phyloP scores from a whole-genome alignment of 2,888 invertebrate genomes.

The Schizotus pectinicornis region DNA sequence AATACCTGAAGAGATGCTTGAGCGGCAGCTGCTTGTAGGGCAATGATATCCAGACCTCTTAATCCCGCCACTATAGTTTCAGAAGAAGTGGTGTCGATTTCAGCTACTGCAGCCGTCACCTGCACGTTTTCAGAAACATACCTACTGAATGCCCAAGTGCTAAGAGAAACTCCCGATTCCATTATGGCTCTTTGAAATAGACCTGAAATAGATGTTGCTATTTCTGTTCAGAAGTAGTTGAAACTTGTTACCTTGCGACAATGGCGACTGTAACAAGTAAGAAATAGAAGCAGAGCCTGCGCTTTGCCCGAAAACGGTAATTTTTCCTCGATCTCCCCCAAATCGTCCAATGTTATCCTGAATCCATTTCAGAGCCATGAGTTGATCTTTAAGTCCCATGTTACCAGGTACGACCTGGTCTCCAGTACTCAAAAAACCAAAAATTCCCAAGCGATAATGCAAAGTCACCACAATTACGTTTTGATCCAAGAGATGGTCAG shows the following conservation, averaged over 20 bases:
- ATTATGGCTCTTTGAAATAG: constrained; percentile 41
- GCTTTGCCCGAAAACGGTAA: constrained; percentile 42
- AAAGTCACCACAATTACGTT: constrained; percentile 37
- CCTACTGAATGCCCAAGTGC: constrained; percentile 35
- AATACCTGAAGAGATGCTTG: background rate
- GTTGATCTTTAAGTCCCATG: constrained; percentile 41
- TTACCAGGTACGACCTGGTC: constrained; percentile 39
- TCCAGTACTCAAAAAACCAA: constrained; percentile 39
- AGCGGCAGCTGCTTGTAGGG: constrained; percentile 7
- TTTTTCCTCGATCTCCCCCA: constrained; percentile 38
- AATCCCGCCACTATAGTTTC: constrained; percentile 32
- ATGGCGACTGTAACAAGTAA: constrained; percentile 35
- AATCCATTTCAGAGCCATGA: constrained; percentile 42
- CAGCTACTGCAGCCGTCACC: constrained; percentile 28
- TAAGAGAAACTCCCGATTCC: constrained; percentile 40
- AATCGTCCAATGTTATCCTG: constrained; percentile 36
- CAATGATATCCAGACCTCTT: constrained; percentile 20
- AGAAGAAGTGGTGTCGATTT: constrained; percentile 23
- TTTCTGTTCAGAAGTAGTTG: background rate
- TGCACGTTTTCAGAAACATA: constrained; percentile 25
- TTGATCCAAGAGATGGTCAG: constrained; percentile 38
- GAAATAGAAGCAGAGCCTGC: constrained; percentile 39
- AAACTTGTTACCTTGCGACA: constrained; percentile 33
- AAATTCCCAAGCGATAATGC: constrained; percentile 38
- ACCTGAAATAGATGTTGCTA: constrained; percentile 26